These are phyloP conservation scores for Sorex maritimensis DNA, from an alignment of 2,797 vertebrate genomes.

Conservation along the genomic window DNA sequence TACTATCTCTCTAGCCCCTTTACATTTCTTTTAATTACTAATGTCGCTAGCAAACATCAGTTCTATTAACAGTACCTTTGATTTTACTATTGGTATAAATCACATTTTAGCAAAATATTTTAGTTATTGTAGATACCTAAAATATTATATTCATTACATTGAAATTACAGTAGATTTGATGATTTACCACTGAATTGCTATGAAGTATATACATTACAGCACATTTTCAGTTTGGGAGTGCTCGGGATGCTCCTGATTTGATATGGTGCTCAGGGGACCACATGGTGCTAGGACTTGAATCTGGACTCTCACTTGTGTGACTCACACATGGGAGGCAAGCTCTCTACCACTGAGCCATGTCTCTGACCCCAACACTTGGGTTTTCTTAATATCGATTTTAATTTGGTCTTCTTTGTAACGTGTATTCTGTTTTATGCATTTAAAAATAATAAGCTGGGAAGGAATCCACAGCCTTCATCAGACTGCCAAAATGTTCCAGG, in stretches of 20 bases:
- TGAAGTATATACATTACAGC: too few relatives aligned
- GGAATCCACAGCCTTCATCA: constrained; percentile 14
- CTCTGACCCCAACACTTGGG: too few relatives aligned
- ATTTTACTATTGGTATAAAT: constrained; percentile 56
- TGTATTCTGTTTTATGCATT: constrained; percentile 58
- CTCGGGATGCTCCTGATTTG: too few relatives aligned
- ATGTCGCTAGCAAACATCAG: constrained; percentile 14
- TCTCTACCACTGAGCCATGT: too few relatives aligned
- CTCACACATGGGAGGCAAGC: too few relatives aligned
- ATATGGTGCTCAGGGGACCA: too few relatives aligned
- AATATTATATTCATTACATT: background rate
- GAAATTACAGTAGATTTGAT: too few relatives aligned
- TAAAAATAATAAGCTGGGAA: constrained; percentile 39
- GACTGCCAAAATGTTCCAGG: constrained; percentile 4
- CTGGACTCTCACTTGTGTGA: too few relatives aligned
- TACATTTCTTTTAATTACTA: constrained; percentile 57
- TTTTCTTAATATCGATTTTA: constrained; percentile 1
- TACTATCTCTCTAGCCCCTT: too few relatives aligned
- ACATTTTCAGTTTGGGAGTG: too few relatives aligned
- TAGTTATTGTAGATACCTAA: background rate
- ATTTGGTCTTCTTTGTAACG: constrained; percentile 37
- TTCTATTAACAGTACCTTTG: background rate
- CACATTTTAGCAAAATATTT: background rate
- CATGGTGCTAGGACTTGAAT: too few relatives aligned
- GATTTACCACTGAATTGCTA: too few relatives aligned